Evolutionary conservation across 2,888 invertebrate genomes (phyloP), one percentile per base, ranked within the genome.

Genomic region (Pristionchus fissidentatus): DNA sequence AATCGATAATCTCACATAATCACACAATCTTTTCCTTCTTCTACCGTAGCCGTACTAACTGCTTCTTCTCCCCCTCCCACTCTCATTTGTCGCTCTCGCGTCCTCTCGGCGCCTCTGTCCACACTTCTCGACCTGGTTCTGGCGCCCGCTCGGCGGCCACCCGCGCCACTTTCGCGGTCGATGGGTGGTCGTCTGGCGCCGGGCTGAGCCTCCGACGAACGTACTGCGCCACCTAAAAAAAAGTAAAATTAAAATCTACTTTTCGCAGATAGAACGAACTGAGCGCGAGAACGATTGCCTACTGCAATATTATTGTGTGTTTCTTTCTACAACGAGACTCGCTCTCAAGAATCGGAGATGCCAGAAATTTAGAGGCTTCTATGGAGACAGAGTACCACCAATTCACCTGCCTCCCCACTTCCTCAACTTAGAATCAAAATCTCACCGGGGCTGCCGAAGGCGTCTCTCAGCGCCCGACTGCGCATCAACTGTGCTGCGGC

Each of bases 391-490:
- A n/a, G n/a, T n/a, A n/a, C n/a, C n/a, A n/a, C n/a, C n/a, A n/a
- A n/a, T n/a, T n/a, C n/a, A n/a, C n/a, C n/a, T n/a, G n/a, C n/a
- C n/a, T n/a, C n/a, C n/a, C n/a, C n/a, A n/a, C n/a, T n/a, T n/a
- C n/a, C n/a, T n/a, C n/a, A n/a, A n/a, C n/a, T n/a, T n/a, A n/a
- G n/a, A n/a, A n/a, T n/a, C n/a, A n/a, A n/a, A n/a, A n/a, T n/a
- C n/a, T n/a, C 77, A 70, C 83, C 83, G n/a, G 83, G 83, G 13
- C 29, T 29, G n/a, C 70, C 83, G 29, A 83, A 83, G 38, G 83
- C 49, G 15, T 83, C 83, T n/a, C 83, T n/a, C 13, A 83, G 55
- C 10, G 83, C 83, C 3, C 83, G 70, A 5, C 41, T 73, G 5
- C 55, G 46, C n/a, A 38, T n/a, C 41, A 57, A n/a, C 7, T 79